A percentile compares a stretch with the other conserved stretches of the same genome.
These are phyloP conservation scores for Auanema sp. DNA, from an alignment of 2,888 invertebrate genomes.

Conservation along the genomic window DNA sequence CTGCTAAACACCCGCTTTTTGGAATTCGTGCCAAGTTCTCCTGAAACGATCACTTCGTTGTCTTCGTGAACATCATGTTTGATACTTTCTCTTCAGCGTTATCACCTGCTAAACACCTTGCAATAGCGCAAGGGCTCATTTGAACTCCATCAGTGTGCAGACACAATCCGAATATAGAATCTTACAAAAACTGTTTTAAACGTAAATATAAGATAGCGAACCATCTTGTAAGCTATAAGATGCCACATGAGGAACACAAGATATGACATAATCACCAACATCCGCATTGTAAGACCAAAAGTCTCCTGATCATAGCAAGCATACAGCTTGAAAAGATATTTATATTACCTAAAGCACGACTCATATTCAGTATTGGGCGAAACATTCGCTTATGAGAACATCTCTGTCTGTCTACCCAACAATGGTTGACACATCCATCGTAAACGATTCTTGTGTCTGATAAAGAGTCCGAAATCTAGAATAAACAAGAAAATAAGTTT, in stretches of 20 bases:
- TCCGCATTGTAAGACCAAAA: neutral
- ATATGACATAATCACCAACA: neutral
- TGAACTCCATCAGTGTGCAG: neutral
- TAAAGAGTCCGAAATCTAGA: too few species aligned
- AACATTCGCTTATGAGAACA: neutral
- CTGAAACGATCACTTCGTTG: too few species aligned
- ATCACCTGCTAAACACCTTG: neutral
- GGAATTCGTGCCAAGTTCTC: too few species aligned
- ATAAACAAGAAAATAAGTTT: neutral
- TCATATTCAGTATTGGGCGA: neutral
- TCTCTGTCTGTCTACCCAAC: neutral
- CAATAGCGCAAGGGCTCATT: neutral
- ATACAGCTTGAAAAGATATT: neutral
- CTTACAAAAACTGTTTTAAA: neutral
- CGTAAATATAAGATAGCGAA: neutral
- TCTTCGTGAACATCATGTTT: too few species aligned
- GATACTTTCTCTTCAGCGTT: too few species aligned
- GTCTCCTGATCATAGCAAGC: neutral
- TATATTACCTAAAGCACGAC: neutral
- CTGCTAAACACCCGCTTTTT: too few species aligned
- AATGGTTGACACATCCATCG: neutral
- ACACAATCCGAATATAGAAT: neutral
- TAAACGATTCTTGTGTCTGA: neutral
- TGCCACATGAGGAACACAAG: constrained; percentile 1
- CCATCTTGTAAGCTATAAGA: neutral